Conservation (phyloP, 1,140 invertebrate genomes). For the Drosophila ananassae region DNA sequence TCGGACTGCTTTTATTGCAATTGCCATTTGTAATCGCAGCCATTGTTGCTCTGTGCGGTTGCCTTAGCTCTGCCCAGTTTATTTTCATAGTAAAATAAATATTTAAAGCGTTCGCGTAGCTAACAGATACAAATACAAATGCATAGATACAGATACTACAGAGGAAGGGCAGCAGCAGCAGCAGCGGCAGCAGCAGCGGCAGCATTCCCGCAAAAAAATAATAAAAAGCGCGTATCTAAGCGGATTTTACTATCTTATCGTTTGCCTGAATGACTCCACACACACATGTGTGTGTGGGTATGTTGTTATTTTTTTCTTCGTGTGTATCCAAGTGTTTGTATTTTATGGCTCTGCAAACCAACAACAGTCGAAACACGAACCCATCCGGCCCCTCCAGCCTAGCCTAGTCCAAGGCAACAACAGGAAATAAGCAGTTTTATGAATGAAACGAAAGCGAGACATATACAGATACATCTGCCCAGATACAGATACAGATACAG, state of each 20-base stretch:
- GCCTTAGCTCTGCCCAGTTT: constrained; percentile 34
- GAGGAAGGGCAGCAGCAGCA: background rate
- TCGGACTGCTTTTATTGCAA: constrained; percentile 57
- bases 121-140: constrained; percentile 5
- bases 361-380: constrained; percentile 65
- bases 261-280: constrained; percentile 62
- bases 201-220: constrained; percentile 24
- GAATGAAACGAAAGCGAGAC: constrained; percentile 74
- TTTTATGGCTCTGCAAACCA: constrained; percentile 73
- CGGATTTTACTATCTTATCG: constrained; percentile 82
- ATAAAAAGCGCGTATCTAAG: constrained; percentile 74
- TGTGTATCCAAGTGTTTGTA: constrained; percentile 33
- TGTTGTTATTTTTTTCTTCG: constrained; percentile 9
- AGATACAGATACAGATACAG: constrained; percentile 2
- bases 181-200: constrained; percentile 8
- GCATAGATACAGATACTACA: constrained; percentile 7
- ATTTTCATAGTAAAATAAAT: constrained; percentile 76
- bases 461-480: constrained; percentile 14
- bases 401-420: constrained; percentile 63
- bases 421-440: constrained; percentile 82
- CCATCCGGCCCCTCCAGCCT: constrained; percentile 25
- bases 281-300: constrained; percentile 13
- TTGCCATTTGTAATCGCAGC: constrained; percentile 63
- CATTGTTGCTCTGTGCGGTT: constrained; percentile 41
- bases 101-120: constrained; percentile 31